Evolutionary conservation across 2,797 vertebrate species (phyloP).

Genomic region (Channa striata): DNA sequence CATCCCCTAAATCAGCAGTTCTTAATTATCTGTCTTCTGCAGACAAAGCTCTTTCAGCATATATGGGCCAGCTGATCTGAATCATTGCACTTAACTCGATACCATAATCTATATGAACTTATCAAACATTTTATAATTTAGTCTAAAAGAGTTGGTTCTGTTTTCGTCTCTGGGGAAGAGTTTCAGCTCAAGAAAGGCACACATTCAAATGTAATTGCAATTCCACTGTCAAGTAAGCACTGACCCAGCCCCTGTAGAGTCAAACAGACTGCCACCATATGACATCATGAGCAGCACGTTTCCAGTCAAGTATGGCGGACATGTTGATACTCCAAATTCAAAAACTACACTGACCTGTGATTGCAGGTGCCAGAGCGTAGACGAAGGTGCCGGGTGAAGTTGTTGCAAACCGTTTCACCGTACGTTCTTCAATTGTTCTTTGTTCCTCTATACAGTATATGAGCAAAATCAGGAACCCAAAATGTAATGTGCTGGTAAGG

Average conservation of each 20-base stretch:
- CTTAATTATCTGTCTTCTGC: not conserved
- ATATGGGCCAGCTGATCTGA: not conserved
- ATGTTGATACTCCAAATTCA: not conserved
- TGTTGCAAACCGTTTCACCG: constrained; percentile 25
- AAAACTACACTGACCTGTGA: constrained; percentile 52
- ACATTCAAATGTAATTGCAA: not conserved
- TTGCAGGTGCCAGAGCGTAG: constrained; percentile 4
- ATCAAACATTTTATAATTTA: constrained; percentile 12
- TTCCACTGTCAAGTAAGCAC: not conserved
- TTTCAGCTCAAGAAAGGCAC: not conserved
- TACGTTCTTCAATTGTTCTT: constrained; percentile 4
- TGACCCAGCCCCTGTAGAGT: not conserved
- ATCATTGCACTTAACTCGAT: constrained; percentile 12
- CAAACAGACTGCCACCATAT: not conserved
- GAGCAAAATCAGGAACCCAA: not conserved
- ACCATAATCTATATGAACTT: not conserved
- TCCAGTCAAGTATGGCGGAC: not conserved
- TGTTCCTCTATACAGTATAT: not conserved
- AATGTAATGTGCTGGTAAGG: constrained; percentile 2
- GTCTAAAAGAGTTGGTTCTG: no score
- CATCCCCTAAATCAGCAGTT: constrained; percentile 1
- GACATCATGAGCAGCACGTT: not conserved
- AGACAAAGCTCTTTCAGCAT: not conserved
- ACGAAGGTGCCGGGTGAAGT: constrained; percentile 8
- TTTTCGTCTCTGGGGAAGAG: not conserved